A percentile compares a stretch with the other conserved stretches of the same genome.
Conservation (phyloP, 2,797 vertebrate species). For the Molossus alvarezi region DNA sequence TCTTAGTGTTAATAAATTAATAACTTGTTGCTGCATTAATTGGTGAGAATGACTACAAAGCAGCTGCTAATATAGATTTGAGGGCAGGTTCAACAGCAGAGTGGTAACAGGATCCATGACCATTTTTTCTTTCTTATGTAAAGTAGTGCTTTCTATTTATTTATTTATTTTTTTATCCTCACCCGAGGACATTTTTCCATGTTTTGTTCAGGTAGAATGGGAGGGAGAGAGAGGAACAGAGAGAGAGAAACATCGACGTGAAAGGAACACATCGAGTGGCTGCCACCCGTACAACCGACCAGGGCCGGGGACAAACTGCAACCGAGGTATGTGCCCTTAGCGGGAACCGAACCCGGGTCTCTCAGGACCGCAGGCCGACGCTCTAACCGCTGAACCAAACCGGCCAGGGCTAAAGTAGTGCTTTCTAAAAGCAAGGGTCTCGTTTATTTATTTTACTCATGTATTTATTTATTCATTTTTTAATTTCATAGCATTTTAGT, state of each 20-base stretch:
- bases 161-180: not conserved
- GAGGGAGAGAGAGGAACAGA: too few relatives aligned
- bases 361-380: too few relatives aligned
- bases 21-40: not conserved
- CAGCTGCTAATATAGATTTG: not conserved
- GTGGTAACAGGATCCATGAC: not conserved
- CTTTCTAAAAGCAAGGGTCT: not conserved
- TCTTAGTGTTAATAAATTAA: conserved; percentile 31
- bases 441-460: not conserved
- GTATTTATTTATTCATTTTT: not conserved
- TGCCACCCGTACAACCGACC: too few relatives aligned
- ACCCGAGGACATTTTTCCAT: too few relatives aligned
- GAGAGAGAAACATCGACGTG: too few relatives aligned
- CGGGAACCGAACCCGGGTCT: too few relatives aligned
- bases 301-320: too few relatives aligned
- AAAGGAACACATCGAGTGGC: too few relatives aligned
- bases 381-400: too few relatives aligned
- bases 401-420: not conserved
- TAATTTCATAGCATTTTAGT: not conserved
- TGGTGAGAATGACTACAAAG: conserved; percentile 13
- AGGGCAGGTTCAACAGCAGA: not conserved
- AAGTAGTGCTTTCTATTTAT: not conserved
- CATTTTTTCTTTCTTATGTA: conserved; percentile 44
- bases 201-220: too few relatives aligned
- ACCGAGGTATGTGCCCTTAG: too few relatives aligned